Evolutionary conservation across 2,113 vertebrate genomes (phyloP).

Genomic region (Zapus hudsonius): DNA sequence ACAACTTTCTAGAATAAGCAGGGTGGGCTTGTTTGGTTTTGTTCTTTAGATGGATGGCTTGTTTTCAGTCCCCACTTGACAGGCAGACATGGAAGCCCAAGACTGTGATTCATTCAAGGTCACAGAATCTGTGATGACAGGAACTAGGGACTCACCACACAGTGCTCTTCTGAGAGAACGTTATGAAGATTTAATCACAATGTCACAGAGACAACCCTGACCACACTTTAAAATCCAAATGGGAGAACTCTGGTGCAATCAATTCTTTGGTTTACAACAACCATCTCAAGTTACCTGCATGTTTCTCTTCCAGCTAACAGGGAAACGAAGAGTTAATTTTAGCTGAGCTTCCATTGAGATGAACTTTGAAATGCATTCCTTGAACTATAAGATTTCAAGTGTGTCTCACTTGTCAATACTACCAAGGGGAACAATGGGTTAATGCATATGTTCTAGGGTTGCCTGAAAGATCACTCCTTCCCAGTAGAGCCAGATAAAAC

Average conservation of each 20-base stretch:
- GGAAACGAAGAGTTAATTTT: constrained; percentile 31
- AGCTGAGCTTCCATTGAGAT: neutral
- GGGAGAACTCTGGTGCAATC: neutral
- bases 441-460: neutral
- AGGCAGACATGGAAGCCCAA: constrained; percentile 23
- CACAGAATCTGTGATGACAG: neutral
- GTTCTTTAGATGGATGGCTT: neutral
- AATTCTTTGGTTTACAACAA: constrained; percentile 28
- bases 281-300: neutral
- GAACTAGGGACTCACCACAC: neutral
- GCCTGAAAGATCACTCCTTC: neutral
- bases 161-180: constrained; percentile 28
- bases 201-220: neutral
- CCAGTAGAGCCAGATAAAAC: neutral
- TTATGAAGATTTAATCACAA: neutral
- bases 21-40: neutral
- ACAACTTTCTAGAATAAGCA: neutral
- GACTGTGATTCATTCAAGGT: neutral
- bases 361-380: neutral
- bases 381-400: constrained; percentile 26
- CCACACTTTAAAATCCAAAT: constrained; percentile 12
- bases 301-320: neutral
- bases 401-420: constrained; percentile 15
- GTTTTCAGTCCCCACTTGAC: neutral
- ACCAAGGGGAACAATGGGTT: constrained; percentile 53